Evolutionary conservation across 2,888 invertebrate genomes (phyloP).

Genomic region (Busseola fusca): DNA sequence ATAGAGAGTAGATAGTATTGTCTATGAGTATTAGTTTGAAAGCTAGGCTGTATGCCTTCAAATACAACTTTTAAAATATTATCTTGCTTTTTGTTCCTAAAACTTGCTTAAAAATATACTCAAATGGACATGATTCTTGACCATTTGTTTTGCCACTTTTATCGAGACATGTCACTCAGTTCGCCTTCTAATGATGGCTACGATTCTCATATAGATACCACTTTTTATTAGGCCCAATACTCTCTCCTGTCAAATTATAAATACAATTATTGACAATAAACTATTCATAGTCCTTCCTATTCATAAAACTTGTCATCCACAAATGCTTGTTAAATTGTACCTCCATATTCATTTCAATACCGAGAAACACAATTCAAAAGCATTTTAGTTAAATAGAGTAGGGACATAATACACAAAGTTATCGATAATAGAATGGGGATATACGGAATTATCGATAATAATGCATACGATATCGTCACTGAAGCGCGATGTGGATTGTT

Average conservation of each 20-base stretch:
- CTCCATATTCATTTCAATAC: slow-evolving; percentile 34
- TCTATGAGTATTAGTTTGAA: slow-evolving; percentile 18
- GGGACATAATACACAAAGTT: slow-evolving; percentile 21
- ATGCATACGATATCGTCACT: slow-evolving; percentile 56
- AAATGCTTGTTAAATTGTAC: slow-evolving; percentile 28
- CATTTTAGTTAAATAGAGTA: slow-evolving; percentile 26
- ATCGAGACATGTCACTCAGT: neutral
- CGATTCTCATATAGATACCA: neutral
- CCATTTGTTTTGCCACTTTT: neutral
- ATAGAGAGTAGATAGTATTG: slow-evolving; percentile 4
- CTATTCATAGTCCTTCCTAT: neutral
- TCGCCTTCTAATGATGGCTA: neutral
- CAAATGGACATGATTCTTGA: no score
- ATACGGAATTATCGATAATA: slow-evolving; percentile 42
- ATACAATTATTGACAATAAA: slow-evolving; percentile 3
- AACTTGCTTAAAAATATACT: neutral
- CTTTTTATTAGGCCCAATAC: neutral
- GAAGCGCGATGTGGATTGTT: slow-evolving; percentile 58
- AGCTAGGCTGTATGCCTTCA: no score
- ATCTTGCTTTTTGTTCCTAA: neutral
- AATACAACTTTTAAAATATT: neutral
- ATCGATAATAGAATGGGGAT: slow-evolving; percentile 29
- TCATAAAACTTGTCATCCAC: slow-evolving; percentile 16
- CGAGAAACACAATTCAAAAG: slow-evolving; percentile 16
- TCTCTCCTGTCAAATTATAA: neutral